Evolutionary conservation across 2,888 invertebrate species (phyloP).

Genomic region (Pseudanteris insignis): DNA sequence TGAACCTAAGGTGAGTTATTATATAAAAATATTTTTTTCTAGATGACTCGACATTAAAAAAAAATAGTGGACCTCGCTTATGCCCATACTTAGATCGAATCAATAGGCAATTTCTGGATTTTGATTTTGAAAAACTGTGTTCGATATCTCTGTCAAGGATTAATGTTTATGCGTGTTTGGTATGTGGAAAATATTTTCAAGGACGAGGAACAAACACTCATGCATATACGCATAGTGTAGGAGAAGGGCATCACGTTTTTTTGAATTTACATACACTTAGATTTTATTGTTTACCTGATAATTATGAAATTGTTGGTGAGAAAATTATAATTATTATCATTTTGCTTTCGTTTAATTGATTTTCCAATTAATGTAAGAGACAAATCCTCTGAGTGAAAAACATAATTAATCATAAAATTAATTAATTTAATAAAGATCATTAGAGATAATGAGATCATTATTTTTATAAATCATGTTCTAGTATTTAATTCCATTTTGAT

Average conservation of each 20-base stretch:
- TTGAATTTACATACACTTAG: constrained; percentile 95
- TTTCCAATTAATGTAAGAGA: no score
- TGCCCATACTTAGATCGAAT: constrained; percentile 99
- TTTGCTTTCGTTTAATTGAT: no score
- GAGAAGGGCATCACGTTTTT: constrained; percentile 97
- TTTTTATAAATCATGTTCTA: no score
- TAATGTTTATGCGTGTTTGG: constrained; percentile 98
- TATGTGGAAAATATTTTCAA: constrained; percentile 98
- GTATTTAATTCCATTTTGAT: no score
- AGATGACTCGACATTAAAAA: constrained; percentile 11
- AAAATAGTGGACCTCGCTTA: constrained; percentile 67
- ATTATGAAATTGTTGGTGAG: constrained; percentile 97
- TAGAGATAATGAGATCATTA: no score
- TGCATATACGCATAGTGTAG: constrained; percentile 98
- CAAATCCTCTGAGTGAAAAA: no score
- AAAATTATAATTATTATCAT: no score
- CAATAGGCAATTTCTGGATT: constrained; percentile 94
- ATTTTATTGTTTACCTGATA: constrained; percentile 99
- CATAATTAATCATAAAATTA: no score
- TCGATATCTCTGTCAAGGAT: constrained; percentile 97
- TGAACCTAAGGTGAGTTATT: no score
- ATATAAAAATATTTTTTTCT: no score
- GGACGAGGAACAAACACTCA: constrained; percentile 97
- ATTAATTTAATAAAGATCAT: neutral
- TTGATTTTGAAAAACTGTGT: constrained; percentile 99